Evolutionary conservation across 64 coral and sea anemone genomes (phyloP).

Genomic region (Cladopsammia gracilis): DNA sequence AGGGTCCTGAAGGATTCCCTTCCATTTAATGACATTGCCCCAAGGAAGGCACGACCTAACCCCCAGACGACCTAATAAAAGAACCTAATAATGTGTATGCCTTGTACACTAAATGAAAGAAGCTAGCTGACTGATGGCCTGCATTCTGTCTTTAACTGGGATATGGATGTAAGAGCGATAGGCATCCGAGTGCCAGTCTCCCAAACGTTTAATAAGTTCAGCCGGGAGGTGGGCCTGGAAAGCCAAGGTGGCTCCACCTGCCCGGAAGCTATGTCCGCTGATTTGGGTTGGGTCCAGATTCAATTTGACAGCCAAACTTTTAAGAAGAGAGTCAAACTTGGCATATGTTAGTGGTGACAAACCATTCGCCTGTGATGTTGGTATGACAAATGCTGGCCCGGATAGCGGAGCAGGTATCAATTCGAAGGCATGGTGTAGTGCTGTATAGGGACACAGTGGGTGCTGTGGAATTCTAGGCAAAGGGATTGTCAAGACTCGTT

Average conservation of each 20-base stretch:
- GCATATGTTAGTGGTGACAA: background rate
- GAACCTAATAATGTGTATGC: no score
- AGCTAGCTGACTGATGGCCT: background rate
- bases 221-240: background rate
- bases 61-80: no score
- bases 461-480: background rate
- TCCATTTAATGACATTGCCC: no score
- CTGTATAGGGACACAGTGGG: constrained; percentile 1
- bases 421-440: constrained; percentile 6
- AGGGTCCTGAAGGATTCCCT: no score
- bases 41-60: no score
- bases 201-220: constrained; percentile 22
- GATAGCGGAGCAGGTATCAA: background rate
- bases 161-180: constrained; percentile 4
- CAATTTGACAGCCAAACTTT: background rate
- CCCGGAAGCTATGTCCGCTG: background rate
- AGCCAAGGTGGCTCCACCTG: background rate
- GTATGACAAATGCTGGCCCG: background rate
- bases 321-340: background rate
- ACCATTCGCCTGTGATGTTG: background rate
- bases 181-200: constrained; percentile 1
- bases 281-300: constrained; percentile 14
- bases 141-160: background rate
- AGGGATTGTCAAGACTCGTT: background rate
- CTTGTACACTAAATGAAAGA: no score